Percentiles rank a stretch among this genome's conserved stretches.
Evolutionary conservation across 2,797 vertebrate genomes (phyloP).

Genomic region (Rallus crepitans): DNA sequence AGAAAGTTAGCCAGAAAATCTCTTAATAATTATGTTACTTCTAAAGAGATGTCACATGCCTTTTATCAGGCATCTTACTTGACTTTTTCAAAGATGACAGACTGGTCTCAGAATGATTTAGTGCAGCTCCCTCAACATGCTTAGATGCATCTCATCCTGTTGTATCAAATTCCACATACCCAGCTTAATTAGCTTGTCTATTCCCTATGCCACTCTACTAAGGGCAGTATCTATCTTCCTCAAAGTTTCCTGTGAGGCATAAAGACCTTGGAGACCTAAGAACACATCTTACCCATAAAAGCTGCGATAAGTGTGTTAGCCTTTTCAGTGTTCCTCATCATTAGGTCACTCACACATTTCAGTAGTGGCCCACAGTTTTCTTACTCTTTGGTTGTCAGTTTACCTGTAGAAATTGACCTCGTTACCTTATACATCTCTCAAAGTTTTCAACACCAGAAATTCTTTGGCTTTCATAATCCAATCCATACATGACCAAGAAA

Average conservation of each 20-base stretch:
- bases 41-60: neutral
- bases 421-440: neutral
- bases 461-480: neutral
- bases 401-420: neutral
- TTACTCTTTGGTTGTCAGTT: neutral
- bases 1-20: neutral
- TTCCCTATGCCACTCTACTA: rapidly evolving
- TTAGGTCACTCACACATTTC: rapidly evolving
- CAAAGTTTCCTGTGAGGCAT: neutral
- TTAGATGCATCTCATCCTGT: neutral
- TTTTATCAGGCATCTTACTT: neutral
- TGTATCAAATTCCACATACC: rapidly evolving
- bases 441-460: neutral
- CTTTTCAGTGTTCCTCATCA: neutral
- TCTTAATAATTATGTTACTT: neutral
- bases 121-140: neutral
- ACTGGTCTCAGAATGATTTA: neutral
- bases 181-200: rapidly evolving
- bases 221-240: neutral
- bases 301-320: neutral
- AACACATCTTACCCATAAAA: neutral
- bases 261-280: neutral
- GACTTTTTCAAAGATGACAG: neutral
- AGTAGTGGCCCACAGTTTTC: neutral
- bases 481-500: rapidly evolving